Evolutionary conservation across 2,888 invertebrate species (phyloP), one percentile per base, ranked within the genome.

Genomic region (Leistus spinibarbis): DNA sequence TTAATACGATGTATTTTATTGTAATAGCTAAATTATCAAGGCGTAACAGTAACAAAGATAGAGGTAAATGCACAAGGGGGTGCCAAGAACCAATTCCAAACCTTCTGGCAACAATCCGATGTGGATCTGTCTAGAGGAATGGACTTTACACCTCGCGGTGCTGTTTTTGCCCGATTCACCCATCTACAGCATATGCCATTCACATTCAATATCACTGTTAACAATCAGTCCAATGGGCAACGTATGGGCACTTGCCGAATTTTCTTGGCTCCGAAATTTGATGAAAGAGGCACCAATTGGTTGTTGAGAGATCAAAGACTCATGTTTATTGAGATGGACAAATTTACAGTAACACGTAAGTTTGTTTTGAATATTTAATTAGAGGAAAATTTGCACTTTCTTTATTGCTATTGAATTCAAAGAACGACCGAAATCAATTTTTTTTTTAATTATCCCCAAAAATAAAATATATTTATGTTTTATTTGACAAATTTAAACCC

Each of bases 91-190:
- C 83, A 84, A 0, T 78, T 95, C 54, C 85, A 86, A 76, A 95
- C 94, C 0, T 91, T 90, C 85, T 96, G 95, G 95, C 92, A 92
- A 86, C 91, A 92, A 84, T 92, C 92, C 74, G 91, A 92, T 66
- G 88, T 95, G 78, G 92, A 95, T 81, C 83, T 96, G 54, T 90
- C 92, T 0, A 89, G 94, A 0, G 96, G 96, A 0, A 88, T 96
- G 82, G 95, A 95, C 86, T 95, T 95, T 85, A 89, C 90, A 7
- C 94, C 94, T 0, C 88, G 93, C 0, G 95, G 95, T 64, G 84
- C 90, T 60, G 90, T 95, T 53, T 89, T 91, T 64, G 93, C 92
- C 0, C 87, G 92, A 22, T 91, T 93, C 83, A 93, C 91, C 0
- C 95, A 95, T 85, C 87, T 95, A 76, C 93, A 95, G 85, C 91